phyloP scores from a whole-genome alignment of 2,888 invertebrate species.

The Ecliptopera silaceata region DNA sequence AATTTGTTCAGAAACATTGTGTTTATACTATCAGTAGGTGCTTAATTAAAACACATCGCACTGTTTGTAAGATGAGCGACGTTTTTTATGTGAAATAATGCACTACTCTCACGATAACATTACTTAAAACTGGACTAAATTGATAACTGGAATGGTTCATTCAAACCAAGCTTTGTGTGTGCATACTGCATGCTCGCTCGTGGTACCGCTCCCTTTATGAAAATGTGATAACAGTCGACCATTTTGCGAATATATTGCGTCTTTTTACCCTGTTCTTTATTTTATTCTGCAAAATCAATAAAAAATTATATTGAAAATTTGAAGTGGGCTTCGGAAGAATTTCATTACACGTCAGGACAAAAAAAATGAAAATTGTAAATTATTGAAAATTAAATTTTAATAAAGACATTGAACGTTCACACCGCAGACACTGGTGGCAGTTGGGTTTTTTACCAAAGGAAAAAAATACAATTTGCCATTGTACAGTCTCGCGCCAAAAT shows the following conservation, averaged over 20 bases:
- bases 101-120: too few relatives aligned
- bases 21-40: too few relatives aligned
- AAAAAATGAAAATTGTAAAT: constrained; percentile 1
- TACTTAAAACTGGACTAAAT: background rate
- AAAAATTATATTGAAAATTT: too few relatives aligned
- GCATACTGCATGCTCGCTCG: background rate
- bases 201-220: background rate
- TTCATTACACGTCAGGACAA: background rate
- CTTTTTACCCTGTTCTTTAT: too few relatives aligned
- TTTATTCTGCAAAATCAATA: too few relatives aligned
- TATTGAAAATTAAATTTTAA: constrained; percentile 19
- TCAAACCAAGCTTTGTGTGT: background rate
- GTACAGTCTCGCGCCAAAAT: constrained; percentile 64
- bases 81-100: too few relatives aligned
- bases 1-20: too few relatives aligned
- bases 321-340: too few relatives aligned
- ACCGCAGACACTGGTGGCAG: constrained; percentile 22
- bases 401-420: constrained; percentile 31
- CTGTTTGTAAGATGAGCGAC: too few relatives aligned
- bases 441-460: constrained; percentile 48
- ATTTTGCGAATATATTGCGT: background rate
- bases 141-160: background rate
- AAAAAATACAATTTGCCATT: constrained; percentile 67
- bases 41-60: too few relatives aligned
- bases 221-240: background rate